Evolutionary conservation across 2,113 vertebrate genomes (phyloP), one percentile per base, ranked within the genome.

Genomic region (Coptodon rendalli): DNA sequence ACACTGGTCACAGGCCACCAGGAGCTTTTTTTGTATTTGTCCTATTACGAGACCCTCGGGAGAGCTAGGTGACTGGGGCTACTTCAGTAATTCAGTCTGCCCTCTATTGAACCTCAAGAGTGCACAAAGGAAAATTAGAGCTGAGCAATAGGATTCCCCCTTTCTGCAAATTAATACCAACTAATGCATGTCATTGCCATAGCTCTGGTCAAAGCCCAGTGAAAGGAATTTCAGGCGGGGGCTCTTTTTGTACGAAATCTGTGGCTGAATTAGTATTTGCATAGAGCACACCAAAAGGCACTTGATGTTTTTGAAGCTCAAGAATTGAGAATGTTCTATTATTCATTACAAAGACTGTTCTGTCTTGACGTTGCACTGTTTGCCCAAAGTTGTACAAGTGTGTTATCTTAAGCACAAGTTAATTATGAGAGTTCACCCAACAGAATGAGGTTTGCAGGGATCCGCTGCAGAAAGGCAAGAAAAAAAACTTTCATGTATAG

Each of bases 361-460:
- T 43, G 24, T 31, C 85, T 82, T 5, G 43, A 80, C 59, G 24
- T 59, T 63, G 61, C 56, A 24, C 50, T 73, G 48, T 89, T 90
- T 84, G 76, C 86, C 43, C 53, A 86, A 87, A 89, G 54, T 90
- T 73, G 76, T 63, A 9, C 48, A 71, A 90, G 59, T 76, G 50
- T 90, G 85, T 91, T 91, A 90, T 91, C 90, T 88, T 81, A 61
- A 83, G 63, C 56, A 81, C 66, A 82, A 92, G 90, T 91, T 93
- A 91, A 94, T 94, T 93, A 90, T 38, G 57, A 81, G 83, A 88
- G 87, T 92, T 90, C 86, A 84, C 9, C 50, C 84, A 73, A 3
- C 34, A 38, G 56, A 85, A 91, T 68, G 86, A 90, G 61, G 53
- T 86, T 85, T 57, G 27, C n/a, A 5, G 45, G 52, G 48, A 76